A percentile compares a stretch with the other conserved stretches of the same genome.
Evolutionary conservation across 1,140 invertebrate genomes (phyloP).

Genomic region (Ceratina australensis): DNA sequence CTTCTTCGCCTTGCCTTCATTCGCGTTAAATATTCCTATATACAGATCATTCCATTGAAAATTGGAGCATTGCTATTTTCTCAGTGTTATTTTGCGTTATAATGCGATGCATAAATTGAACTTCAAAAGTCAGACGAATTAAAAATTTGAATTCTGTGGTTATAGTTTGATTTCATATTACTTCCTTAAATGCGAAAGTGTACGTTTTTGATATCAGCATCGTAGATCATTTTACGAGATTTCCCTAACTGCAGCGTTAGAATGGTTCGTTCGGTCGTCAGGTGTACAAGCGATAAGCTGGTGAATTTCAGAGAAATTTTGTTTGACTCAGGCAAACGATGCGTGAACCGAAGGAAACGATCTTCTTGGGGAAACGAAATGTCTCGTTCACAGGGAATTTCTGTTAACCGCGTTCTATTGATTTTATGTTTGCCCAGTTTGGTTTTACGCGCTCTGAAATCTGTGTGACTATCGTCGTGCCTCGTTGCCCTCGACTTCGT

Average conservation of each 20-base stretch:
- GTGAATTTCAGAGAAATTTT: conserved; percentile 17
- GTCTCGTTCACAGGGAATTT: not conserved
- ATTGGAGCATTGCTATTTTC: not conserved
- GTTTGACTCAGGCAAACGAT: conserved; percentile 26
- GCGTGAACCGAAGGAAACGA: not conserved
- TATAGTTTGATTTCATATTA: too few species aligned
- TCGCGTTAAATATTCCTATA: too few species aligned
- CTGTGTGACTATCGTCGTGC: not conserved
- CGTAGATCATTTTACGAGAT: too few species aligned
- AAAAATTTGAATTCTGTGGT: too few species aligned
- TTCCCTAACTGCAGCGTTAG: too few species aligned
- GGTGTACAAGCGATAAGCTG: conserved; percentile 33
- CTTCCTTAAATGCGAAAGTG: too few species aligned
- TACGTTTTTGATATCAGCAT: too few species aligned
- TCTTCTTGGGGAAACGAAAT: not conserved
- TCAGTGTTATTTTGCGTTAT: not conserved
- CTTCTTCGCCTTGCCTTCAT: too few species aligned
- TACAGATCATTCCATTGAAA: too few species aligned
- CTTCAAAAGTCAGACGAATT: too few species aligned
- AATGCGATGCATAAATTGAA: too few species aligned
- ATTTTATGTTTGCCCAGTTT: not conserved
- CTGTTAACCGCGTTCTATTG: not conserved
- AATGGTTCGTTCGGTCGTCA: not conserved
- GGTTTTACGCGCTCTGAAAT: not conserved
- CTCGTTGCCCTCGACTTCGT: not conserved